phyloP scores from a whole-genome alignment of 2,888 invertebrate genomes.

The Lasius fuliginosus region DNA sequence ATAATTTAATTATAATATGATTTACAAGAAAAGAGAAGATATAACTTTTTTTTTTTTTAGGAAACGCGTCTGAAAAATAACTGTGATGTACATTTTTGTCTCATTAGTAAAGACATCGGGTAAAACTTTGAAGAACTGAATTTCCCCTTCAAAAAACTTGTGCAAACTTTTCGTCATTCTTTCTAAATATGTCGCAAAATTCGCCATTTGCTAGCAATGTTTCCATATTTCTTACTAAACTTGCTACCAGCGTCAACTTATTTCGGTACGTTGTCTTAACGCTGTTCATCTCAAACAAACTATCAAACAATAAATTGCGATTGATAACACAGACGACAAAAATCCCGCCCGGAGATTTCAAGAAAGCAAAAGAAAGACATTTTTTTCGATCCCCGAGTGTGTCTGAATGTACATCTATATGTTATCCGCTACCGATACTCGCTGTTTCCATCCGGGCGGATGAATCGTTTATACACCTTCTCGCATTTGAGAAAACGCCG shows the following conservation, averaged over 20 bases:
- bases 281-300: not conserved
- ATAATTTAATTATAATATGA: not conserved
- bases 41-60: not conserved
- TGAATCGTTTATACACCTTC: conserved; percentile 32
- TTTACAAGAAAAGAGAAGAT: not conserved
- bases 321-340: not conserved
- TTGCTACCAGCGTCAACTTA: conserved; percentile 2
- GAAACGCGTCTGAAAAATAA: conserved; percentile 25
- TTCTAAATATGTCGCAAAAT: conserved; percentile 29
- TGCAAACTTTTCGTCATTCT: conserved; percentile 56
- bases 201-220: conserved; percentile 59
- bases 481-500: not conserved
- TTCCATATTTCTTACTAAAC: conserved; percentile 58
- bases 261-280: conserved; percentile 17
- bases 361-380: conserved; percentile 38
- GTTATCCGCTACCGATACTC: not conserved
- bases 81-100: not conserved
- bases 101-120: conserved; percentile 3
- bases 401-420: not conserved
- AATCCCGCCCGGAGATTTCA: conserved; percentile 11
- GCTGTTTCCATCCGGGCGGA: conserved; percentile 9
- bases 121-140: conserved; percentile 38
- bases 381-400: conserved; percentile 33
- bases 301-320: not conserved
- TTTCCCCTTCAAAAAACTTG: conserved; percentile 10